A percentile compares a stretch with the other conserved stretches of the same genome.
Evolutionary conservation across 2,113 vertebrate species (phyloP).

Genomic region (Odocoileus hemionus): DNA sequence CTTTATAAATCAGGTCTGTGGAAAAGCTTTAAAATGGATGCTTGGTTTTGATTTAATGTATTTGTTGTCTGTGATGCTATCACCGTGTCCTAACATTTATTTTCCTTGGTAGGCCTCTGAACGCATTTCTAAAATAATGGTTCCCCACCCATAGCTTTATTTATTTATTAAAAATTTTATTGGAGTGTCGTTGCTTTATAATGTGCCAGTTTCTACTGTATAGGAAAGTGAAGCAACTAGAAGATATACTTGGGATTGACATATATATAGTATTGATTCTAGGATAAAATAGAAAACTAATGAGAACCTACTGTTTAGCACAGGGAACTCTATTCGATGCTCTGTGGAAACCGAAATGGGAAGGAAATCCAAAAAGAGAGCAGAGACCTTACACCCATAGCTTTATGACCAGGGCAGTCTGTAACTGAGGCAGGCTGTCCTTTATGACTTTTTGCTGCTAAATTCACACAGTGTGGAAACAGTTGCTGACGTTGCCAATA

Average conservation of each 20-base stretch:
- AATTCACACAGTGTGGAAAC: neutral
- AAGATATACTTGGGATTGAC: neutral
- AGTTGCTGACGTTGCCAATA: neutral
- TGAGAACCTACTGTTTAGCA: neutral
- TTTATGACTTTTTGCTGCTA: neutral
- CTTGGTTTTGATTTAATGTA: neutral
- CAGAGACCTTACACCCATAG: neutral
- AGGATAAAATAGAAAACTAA: neutral
- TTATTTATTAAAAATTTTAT: neutral
- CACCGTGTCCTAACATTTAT: neutral
- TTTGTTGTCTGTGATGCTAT: neutral
- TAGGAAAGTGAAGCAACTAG: neutral
- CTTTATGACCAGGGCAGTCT: neutral
- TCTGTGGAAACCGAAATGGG: neutral
- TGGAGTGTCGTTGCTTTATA: neutral
- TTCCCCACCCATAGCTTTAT: neutral
- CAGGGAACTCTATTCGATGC: neutral
- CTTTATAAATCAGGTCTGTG: neutral
- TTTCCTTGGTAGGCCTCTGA: neutral
- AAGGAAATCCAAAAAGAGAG: neutral
- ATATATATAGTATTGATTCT: neutral
- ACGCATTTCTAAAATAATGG: neutral
- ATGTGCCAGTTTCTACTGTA: neutral
- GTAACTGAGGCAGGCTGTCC: neutral
- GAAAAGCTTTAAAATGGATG: neutral